These are phyloP conservation scores for Allophyes oxyacanthae DNA, from an alignment of 2,888 invertebrate species.

Conservation along the genomic window DNA sequence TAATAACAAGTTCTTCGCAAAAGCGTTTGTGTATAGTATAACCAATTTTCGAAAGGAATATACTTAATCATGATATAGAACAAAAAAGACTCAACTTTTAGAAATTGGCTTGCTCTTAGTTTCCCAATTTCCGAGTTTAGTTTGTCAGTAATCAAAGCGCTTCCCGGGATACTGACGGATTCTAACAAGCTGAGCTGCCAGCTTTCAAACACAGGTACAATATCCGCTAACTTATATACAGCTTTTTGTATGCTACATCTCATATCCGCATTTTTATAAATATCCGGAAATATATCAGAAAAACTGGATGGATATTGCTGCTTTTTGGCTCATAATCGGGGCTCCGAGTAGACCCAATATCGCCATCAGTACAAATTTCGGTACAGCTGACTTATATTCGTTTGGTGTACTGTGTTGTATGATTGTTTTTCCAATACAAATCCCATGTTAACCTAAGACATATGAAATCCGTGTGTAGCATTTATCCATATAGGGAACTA, in stretches of 20 bases:
- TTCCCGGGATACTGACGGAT: constrained; percentile 24
- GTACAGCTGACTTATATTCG: neutral
- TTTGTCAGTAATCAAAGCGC: constrained; percentile 43
- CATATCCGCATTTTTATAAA: too few relatives aligned
- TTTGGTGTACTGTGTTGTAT: neutral
- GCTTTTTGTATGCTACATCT: too few relatives aligned
- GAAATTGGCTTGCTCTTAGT: constrained; percentile 13
- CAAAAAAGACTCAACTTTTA: constrained; percentile 30
- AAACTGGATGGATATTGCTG: too few relatives aligned
- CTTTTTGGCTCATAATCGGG: neutral
- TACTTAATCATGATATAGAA: neutral
- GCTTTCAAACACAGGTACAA: neutral
- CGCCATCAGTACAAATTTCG: neutral
- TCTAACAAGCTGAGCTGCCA: constrained; percentile 22
- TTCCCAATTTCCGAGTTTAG: constrained; percentile 32
- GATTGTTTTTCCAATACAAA: too few relatives aligned
- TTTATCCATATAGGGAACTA: too few relatives aligned
- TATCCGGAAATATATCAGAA: too few relatives aligned
- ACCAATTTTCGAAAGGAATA: too few relatives aligned
- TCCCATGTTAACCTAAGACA: too few relatives aligned
- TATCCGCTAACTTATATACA: neutral
- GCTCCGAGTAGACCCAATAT: neutral
- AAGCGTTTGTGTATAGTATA: too few relatives aligned
- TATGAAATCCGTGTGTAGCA: too few relatives aligned
- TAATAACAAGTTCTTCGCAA: too few relatives aligned